Conservation (phyloP, 2,113 vertebrate genomes). For the Aythya baeri region DNA sequence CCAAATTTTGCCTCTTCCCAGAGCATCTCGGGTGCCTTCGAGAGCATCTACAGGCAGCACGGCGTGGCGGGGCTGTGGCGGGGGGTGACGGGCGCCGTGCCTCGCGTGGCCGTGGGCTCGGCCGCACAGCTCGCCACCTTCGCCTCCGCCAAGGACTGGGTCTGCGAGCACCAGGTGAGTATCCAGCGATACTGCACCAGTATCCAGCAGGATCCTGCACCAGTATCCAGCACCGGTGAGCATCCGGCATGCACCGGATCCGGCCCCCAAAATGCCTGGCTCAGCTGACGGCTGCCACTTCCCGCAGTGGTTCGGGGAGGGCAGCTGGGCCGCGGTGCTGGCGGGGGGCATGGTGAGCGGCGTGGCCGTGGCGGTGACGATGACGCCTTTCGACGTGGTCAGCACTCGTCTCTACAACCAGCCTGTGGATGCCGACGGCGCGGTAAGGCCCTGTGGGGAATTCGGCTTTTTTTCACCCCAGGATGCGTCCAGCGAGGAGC, state of each 20-base stretch:
- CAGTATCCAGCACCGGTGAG: no score
- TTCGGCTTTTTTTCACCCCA: accelerated
- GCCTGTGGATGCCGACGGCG: slow-evolving; percentile 83
- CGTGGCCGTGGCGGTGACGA: slow-evolving; percentile 84
- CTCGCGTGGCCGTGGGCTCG: slow-evolving; percentile 92
- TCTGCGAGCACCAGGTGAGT: slow-evolving; percentile 77
- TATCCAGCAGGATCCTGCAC: no score
- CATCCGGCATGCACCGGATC: accelerated
- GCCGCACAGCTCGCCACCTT: slow-evolving; percentile 92
- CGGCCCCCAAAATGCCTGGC: no score
- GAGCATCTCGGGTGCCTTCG: slow-evolving; percentile 84
- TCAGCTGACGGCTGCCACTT: background rate
- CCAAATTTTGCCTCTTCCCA: slow-evolving; percentile 48
- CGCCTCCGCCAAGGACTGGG: slow-evolving; percentile 88
- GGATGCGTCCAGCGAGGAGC: background rate
- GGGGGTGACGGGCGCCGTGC: slow-evolving; percentile 89
- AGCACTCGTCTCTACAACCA: slow-evolving; percentile 97
- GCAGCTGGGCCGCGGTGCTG: slow-evolving; percentile 88
- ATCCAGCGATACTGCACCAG: no score
- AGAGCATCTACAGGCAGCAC: slow-evolving; percentile 87
- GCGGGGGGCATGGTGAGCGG: slow-evolving; percentile 90
- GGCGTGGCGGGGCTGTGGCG: slow-evolving; percentile 90
- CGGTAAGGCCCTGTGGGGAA: slow-evolving; percentile 65
- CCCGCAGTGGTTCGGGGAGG: slow-evolving; percentile 83
- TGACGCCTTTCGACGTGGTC: slow-evolving; percentile 94